phyloP scores from a whole-genome alignment of 2,888 invertebrate genomes.

The Apamea monoglypha region DNA sequence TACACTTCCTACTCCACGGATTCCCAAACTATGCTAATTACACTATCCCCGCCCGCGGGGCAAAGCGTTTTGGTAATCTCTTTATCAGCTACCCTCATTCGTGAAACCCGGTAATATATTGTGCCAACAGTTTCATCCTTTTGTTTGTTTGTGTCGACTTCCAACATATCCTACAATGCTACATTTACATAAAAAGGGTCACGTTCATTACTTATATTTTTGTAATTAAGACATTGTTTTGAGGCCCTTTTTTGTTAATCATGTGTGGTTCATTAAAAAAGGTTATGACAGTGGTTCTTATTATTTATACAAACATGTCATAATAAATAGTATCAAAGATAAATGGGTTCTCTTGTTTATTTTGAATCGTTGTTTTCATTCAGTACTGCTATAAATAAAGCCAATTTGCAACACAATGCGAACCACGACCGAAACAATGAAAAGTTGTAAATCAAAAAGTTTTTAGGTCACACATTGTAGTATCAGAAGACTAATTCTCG shows the following conservation, averaged over 20 bases:
- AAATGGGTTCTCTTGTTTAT: neutral
- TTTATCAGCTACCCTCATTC: slow-evolving; percentile 64
- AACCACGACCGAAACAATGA: slow-evolving; percentile 20
- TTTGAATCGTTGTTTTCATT: neutral
- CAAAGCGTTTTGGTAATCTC: slow-evolving; percentile 65
- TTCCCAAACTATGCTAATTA: slow-evolving; percentile 60
- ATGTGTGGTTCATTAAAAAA: slow-evolving; percentile 17
- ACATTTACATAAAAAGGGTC: slow-evolving; percentile 5
- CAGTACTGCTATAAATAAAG: neutral
- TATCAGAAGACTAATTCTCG: too few relatives aligned
- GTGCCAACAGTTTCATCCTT: slow-evolving; percentile 11
- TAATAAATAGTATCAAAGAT: neutral
- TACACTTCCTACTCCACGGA: slow-evolving; percentile 3
- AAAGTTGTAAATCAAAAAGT: slow-evolving; percentile 23
- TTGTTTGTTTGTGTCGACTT: slow-evolving; percentile 7
- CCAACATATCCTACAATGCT: neutral
- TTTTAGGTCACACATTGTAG: slow-evolving; percentile 1
- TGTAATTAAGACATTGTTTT: slow-evolving; percentile 1
- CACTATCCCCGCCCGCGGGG: slow-evolving; percentile 32
- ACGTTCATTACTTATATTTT: slow-evolving; percentile 17
- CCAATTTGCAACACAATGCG: slow-evolving; percentile 5
- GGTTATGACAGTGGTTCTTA: neutral
- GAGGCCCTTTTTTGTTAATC: slow-evolving; percentile 22
- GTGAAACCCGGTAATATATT: slow-evolving; percentile 39
- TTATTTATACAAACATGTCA: slow-evolving; percentile 7